These are phyloP conservation scores for Drosophila glabriapex DNA, from an alignment of 2,888 invertebrate genomes.

Conservation along the genomic window DNA sequence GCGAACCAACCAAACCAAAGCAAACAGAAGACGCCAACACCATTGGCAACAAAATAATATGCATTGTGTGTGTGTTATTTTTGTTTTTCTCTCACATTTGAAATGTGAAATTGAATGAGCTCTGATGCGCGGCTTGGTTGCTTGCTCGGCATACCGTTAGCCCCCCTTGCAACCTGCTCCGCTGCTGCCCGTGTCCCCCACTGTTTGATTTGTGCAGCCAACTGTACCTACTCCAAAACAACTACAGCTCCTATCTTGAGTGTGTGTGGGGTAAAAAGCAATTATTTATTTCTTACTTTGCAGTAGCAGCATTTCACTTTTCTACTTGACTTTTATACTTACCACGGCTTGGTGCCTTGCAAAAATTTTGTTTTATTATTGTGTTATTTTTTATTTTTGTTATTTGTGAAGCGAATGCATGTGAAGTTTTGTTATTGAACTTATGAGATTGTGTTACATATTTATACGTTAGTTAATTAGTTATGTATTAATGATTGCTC, in stretches of 20 bases:
- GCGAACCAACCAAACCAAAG: constrained; percentile 21
- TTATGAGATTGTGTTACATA: constrained; percentile 38
- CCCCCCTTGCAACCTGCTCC: not conserved
- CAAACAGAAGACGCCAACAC: constrained; percentile 18
- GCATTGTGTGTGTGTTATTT: not conserved
- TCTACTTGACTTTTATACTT: constrained; percentile 45
- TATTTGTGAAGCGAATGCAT: constrained; percentile 9
- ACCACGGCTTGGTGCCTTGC: constrained; percentile 53
- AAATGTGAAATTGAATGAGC: constrained; percentile 60
- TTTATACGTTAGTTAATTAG: constrained; percentile 28
- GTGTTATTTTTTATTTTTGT: constrained; percentile 18
- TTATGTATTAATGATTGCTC: constrained; percentile 32
- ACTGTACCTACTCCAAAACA: constrained; percentile 37
- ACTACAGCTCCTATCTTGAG: not conserved
- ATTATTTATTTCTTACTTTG: constrained; percentile 52
- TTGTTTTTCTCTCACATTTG: constrained; percentile 56
- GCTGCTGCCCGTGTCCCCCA: not conserved
- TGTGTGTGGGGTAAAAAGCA: constrained; percentile 37
- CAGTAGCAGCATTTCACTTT: constrained; percentile 71
- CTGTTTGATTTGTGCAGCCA: constrained; percentile 56
- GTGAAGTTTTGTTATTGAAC: constrained; percentile 48
- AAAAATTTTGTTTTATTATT: constrained; percentile 48
- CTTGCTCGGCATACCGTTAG: constrained; percentile 34
- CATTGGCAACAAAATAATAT: constrained; percentile 44
- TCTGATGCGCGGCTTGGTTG: constrained; percentile 58